Base-by-base conservation (phyloP, 2,113 vertebrate genomes). In the Colistium nudipinnis region DNA sequence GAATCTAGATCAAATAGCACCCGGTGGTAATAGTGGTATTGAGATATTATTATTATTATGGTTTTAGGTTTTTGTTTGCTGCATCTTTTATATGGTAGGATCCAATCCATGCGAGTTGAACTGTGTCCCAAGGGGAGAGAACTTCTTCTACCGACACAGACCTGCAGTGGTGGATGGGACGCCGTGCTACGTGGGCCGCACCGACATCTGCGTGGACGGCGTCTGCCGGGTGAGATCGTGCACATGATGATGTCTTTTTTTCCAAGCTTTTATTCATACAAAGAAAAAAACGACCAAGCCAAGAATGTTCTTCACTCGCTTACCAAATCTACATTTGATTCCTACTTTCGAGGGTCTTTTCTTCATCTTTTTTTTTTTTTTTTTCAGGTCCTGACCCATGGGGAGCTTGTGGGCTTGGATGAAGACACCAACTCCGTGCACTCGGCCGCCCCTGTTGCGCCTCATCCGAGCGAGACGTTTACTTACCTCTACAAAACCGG, bases 81-180 rank as follows among this genome's bases (percentile, higher is more conserved):
- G 17, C 13, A 2, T 7, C 35, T 17, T 43, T 38, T 16, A 47
- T 27, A 4, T 31, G 62, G 0, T 2, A 82, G 95, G 93, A 1
- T 73, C 91, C 9, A 96, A 95, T 80, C 95, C 95, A 28, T 99
- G 97, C 76, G 95, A 97, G 77, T 86, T 98, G 85, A 95, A 94
- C 89, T 99, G 97, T 79, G 95, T 95, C 61, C 96, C 97, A 41
- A 94, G 93, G 60, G 96, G 96, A 82, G 91, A 97, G 83, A 96
- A 90, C 86, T 96, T 98, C 87, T 95, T 94, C 89, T 97, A 95
- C 70, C 91, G 90, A 44, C 96, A 98, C 80, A 91, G 89, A 62
- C 91, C 89, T 44, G 67, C 93, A 0, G 96, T 98, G 61, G 76
- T 91, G 13, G 97, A 99, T 4, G 97, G 97, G 43, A 99, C 97